These are phyloP conservation scores for Cantharis flavilabris DNA, from an alignment of 2,888 invertebrate species.

Conservation along the genomic window DNA sequence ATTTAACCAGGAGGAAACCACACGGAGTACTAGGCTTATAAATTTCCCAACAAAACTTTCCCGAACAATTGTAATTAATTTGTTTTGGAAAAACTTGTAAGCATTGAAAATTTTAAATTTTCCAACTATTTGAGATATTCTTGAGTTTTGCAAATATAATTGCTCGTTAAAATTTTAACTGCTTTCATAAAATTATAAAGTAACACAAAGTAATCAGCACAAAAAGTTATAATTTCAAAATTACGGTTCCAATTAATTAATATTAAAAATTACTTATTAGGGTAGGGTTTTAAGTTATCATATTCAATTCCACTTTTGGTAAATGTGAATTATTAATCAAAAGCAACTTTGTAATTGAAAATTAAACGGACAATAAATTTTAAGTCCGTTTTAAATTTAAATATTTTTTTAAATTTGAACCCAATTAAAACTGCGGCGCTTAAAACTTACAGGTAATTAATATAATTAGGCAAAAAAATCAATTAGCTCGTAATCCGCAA, in stretches of 20 bases:
- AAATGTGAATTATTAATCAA: background rate
- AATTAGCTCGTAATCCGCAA: background rate
- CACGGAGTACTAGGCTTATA: background rate
- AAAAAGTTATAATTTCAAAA: background rate
- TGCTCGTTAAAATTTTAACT: conserved; percentile 7
- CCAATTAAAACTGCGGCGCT: background rate
- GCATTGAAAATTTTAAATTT: conserved; percentile 1
- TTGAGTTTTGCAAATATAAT: background rate
- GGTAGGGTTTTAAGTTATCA: background rate
- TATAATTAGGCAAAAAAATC: background rate
- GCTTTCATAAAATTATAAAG: background rate
- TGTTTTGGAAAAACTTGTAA: background rate
- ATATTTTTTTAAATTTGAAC: background rate
- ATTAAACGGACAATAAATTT: background rate
- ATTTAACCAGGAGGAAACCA: background rate
- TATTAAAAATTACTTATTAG: background rate
- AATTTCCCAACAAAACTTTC: background rate
- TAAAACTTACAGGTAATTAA: background rate
- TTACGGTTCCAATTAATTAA: background rate
- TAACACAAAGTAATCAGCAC: background rate
- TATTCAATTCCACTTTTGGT: background rate
- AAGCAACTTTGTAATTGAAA: background rate
- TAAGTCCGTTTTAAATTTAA: background rate
- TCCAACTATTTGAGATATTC: background rate
- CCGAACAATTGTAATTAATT: background rate